A percentile compares a stretch with the other conserved stretches of the same genome.
Conservation (phyloP, 2,113 vertebrate species). For the Hipposideros armiger region DNA sequence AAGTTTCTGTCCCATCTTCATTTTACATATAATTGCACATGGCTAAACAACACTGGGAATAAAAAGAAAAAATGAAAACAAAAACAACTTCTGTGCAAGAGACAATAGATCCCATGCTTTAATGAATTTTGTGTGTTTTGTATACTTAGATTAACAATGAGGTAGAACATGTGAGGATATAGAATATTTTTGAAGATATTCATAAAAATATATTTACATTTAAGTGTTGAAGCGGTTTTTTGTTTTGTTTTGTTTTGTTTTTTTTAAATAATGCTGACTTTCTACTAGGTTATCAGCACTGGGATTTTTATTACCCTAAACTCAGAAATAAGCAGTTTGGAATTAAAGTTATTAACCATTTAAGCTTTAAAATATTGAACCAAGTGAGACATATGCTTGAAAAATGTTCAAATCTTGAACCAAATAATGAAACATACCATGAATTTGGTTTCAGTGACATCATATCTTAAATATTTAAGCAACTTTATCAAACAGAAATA, state of each 20-base stretch:
- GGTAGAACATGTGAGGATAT: not conserved
- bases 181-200: not conserved
- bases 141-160: not conserved
- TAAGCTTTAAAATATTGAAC: constrained; percentile 11
- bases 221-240: not conserved
- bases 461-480: constrained; percentile 22
- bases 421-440: not conserved
- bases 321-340: not conserved
- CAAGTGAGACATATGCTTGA: not conserved
- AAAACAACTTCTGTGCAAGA: not conserved
- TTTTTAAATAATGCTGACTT: constrained; percentile 5
- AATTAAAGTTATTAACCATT: not conserved
- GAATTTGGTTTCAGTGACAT: not conserved
- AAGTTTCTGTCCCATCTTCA: not conserved
- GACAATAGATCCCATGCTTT: not conserved
- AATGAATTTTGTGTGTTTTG: not conserved
- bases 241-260: not conserved
- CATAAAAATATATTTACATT: not conserved
- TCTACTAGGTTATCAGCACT: not conserved
- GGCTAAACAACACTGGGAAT: not conserved
- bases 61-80: not conserved
- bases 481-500: not conserved
- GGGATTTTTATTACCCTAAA: not conserved
- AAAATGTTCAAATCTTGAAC: not conserved
- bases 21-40: not conserved